phyloP scores from a whole-genome alignment of 23 tunicate genomes.

The Halocynthia roretzi region DNA sequence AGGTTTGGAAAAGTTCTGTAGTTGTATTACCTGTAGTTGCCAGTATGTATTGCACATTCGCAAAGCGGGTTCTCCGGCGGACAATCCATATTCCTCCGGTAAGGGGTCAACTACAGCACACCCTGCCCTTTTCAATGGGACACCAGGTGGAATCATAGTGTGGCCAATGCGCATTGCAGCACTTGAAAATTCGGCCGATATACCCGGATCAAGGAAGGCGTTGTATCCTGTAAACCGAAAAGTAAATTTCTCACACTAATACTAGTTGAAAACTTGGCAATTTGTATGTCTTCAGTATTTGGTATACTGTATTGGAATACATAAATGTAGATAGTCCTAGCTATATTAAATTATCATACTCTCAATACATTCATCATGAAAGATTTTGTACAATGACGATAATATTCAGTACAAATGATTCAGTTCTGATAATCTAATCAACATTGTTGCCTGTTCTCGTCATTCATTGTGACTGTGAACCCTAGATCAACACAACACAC shows the following conservation, averaged over 20 bases:
- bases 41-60: conserved; percentile 84
- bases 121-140: conserved; percentile 29
- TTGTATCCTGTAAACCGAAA: conserved; percentile 53
- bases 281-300: neutral
- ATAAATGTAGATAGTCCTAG: no score
- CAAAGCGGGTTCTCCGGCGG: conserved; percentile 91
- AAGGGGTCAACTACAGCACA: conserved; percentile 53
- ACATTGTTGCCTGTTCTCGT: no score
- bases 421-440: no score
- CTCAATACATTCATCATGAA: no score
- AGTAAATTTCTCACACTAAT: neutral
- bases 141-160: conserved; percentile 74
- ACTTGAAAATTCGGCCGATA: conserved; percentile 61
- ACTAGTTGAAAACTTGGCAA: neutral
- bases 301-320: neutral
- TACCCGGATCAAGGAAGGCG: conserved; percentile 49
- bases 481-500: no score
- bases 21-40: conserved; percentile 57
- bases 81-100: conserved; percentile 37
- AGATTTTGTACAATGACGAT: no score
- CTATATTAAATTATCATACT: no score
- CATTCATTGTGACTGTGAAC: no score
- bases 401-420: no score
- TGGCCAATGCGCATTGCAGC: conserved; percentile 97
- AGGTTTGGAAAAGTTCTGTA: neutral